Conservation (phyloP, 2,797 vertebrate species). For the Merluccius polli region DNA sequence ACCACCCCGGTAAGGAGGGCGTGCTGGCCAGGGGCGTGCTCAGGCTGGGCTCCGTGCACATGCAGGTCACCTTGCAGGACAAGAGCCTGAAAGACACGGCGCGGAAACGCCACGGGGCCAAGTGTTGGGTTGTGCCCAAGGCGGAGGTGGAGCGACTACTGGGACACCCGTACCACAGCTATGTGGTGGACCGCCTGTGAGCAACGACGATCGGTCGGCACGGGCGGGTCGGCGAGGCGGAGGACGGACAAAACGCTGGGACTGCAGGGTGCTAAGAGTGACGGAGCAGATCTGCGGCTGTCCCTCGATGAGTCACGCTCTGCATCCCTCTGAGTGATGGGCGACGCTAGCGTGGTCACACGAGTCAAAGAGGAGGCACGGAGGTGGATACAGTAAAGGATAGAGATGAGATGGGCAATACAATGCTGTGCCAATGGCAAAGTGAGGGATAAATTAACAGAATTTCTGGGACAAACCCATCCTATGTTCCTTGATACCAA, state of each 20-base stretch:
- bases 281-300: not conserved
- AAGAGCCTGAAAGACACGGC: slow-evolving; percentile 75
- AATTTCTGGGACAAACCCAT: not conserved
- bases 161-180: slow-evolving; percentile 72
- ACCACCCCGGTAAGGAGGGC: slow-evolving; percentile 34
- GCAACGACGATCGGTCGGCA: slow-evolving; percentile 21
- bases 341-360: not conserved
- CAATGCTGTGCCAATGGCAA: not conserved
- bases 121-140: slow-evolving; percentile 80
- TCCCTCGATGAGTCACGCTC: not conserved
- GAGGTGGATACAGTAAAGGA: not conserved
- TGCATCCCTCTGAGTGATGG: not conserved
- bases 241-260: not conserved
- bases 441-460: not conserved
- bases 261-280: not conserved
- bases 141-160: slow-evolving; percentile 71
- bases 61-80: slow-evolving; percentile 69
- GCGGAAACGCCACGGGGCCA: slow-evolving; percentile 57
- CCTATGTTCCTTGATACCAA: not conserved
- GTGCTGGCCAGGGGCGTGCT: slow-evolving; percentile 55
- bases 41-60: slow-evolving; percentile 54
- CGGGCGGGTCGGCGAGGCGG: not conserved
- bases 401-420: not conserved
- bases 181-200: slow-evolving; percentile 68
- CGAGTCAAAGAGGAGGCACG: not conserved